Evolutionary conservation across 2,113 vertebrate species (phyloP).

Genomic region (Pipra filicauda): DNA sequence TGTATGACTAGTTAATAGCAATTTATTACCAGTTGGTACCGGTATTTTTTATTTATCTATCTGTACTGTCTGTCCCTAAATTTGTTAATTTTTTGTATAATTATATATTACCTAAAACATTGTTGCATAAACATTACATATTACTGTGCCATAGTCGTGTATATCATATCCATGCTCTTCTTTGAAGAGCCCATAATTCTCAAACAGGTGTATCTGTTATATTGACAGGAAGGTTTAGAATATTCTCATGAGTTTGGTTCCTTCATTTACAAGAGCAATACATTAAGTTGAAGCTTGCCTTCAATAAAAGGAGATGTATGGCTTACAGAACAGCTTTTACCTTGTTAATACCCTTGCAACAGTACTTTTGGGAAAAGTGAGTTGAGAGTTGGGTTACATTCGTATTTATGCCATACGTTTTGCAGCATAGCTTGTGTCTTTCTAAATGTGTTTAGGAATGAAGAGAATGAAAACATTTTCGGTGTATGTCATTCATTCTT

Average conservation of each 20-base stretch:
- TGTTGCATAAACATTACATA: fast-evolving
- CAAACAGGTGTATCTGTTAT: not conserved
- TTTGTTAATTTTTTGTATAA: fast-evolving
- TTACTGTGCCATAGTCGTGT: fast-evolving
- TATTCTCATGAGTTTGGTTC: not conserved
- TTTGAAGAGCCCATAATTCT: not conserved
- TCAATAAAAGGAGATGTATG: fast-evolving
- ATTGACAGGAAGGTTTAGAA: not conserved
- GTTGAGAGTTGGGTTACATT: not conserved
- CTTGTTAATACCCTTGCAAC: not conserved
- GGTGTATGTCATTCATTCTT: not conserved
- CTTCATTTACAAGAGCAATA: not conserved
- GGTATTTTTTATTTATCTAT: fast-evolving
- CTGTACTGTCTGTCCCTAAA: fast-evolving
- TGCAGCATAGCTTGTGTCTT: not conserved
- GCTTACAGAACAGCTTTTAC: not conserved
- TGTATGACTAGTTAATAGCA: not conserved
- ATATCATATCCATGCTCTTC: fast-evolving
- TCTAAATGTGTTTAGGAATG: not conserved
- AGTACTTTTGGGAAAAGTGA: not conserved
- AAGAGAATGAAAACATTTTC: not conserved
- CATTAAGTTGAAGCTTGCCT: not conserved
- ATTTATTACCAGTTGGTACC: too few species aligned
- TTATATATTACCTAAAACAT: not conserved
- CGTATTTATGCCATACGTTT: not conserved